Evolutionary conservation across 2,113 vertebrate species (phyloP).

Genomic region (Dissostichus mawsoni): DNA sequence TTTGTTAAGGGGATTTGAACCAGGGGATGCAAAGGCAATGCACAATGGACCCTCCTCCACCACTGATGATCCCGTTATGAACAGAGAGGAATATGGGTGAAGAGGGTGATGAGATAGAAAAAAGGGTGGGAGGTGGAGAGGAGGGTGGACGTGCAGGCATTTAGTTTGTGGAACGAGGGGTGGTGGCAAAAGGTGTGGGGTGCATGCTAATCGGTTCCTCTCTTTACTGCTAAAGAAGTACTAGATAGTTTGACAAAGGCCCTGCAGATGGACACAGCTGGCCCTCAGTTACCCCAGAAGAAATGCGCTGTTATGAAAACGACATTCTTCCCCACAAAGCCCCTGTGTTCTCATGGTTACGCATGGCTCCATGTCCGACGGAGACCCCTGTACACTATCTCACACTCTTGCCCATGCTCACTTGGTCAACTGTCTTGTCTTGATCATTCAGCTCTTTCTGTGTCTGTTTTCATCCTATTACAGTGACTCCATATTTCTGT

Average conservation of each 20-base stretch:
- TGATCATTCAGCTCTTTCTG: constrained; percentile 48
- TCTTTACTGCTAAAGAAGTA: constrained; percentile 60
- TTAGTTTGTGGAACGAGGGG: constrained; percentile 55
- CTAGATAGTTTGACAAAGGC: constrained; percentile 80
- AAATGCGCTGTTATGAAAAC: constrained; percentile 84
- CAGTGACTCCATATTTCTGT: constrained; percentile 59
- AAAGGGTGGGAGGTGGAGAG: constrained; percentile 29
- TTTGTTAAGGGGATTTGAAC: constrained; percentile 75
- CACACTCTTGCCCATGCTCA: constrained; percentile 63
- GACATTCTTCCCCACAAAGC: constrained; percentile 86
- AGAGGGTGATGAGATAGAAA: constrained; percentile 55
- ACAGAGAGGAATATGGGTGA: constrained; percentile 65
- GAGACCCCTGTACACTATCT: constrained; percentile 61
- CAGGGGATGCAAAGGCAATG: constrained; percentile 73
- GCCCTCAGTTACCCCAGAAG: constrained; percentile 74
- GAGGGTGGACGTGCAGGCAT: constrained; percentile 59
- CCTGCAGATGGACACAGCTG: constrained; percentile 80
- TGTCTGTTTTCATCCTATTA: constrained; percentile 40
- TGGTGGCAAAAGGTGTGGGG: constrained; percentile 71
- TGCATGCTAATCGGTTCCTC: constrained; percentile 80
- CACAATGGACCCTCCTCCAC: constrained; percentile 63
- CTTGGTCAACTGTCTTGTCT: constrained; percentile 63
- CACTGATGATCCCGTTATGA: constrained; percentile 76
- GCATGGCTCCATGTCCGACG: constrained; percentile 69
- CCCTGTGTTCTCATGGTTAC: constrained; percentile 79